Conservation (phyloP, 2,113 vertebrate genomes). For the Percopsis transmontana region DNA sequence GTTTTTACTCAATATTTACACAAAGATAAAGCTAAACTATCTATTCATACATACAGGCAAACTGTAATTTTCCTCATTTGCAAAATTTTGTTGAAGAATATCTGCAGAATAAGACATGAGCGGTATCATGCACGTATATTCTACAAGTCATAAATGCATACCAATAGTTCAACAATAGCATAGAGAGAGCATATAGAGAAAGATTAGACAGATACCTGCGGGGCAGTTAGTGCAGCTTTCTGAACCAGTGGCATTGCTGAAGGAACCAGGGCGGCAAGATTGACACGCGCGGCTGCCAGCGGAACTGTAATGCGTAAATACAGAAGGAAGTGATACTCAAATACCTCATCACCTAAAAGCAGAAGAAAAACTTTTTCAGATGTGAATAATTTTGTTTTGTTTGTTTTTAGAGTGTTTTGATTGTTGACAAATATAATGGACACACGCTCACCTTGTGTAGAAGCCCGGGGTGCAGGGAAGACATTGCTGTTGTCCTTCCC, state of each 20-base stretch:
- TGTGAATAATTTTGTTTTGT: too few relatives aligned
- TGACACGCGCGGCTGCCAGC: slow-evolving; percentile 75
- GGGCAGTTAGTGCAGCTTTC: slow-evolving; percentile 76
- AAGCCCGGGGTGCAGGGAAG: slow-evolving; percentile 78
- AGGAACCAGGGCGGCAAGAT: slow-evolving; percentile 79
- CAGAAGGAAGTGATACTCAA: not conserved
- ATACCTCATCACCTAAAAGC: not conserved
- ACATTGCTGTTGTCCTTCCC: slow-evolving; percentile 75
- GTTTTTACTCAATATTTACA: not conserved
- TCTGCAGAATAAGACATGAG: too few relatives aligned
- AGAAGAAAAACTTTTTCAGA: not conserved
- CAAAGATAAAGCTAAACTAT: too few relatives aligned
- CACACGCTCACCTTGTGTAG: slow-evolving; percentile 78
- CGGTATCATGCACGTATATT: too few relatives aligned
- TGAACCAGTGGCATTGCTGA: slow-evolving; percentile 73
- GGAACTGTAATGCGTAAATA: slow-evolving; percentile 60
- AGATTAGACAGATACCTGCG: slow-evolving; percentile 71
- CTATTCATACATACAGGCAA: too few relatives aligned
- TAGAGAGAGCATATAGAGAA: too few relatives aligned
- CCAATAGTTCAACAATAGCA: too few relatives aligned
- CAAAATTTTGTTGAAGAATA: too few relatives aligned
- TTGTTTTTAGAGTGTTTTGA: too few relatives aligned
- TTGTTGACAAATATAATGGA: not conserved
- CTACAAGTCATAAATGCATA: too few relatives aligned
- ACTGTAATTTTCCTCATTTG: too few relatives aligned